phyloP scores from a whole-genome alignment of 2,113 vertebrate genomes.

The Campylomormyrus numenius region DNA sequence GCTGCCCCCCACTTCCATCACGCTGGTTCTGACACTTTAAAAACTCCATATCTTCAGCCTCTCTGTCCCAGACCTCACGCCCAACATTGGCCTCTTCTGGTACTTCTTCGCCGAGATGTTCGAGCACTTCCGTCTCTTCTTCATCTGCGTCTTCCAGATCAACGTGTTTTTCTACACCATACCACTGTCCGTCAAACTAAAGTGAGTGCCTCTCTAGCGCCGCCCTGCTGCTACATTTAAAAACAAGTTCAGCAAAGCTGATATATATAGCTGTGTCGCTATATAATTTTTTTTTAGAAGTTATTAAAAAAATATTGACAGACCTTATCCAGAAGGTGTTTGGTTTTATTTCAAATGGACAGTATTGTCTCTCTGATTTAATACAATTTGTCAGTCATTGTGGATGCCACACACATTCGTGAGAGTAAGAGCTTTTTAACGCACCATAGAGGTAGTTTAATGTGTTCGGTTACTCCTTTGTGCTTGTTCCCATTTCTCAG shows the following conservation, averaged over 20 bases:
- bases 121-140: conserved; percentile 96
- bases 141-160: conserved; percentile 97
- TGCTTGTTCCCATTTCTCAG: conserved; percentile 46
- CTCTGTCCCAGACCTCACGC: conserved; percentile 91
- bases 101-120: conserved; percentile 99
- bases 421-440: neutral
- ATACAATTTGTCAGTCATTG: neutral
- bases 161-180: conserved; percentile 96
- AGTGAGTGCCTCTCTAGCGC: conserved; percentile 62
- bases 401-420: neutral
- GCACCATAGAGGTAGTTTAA: neutral
- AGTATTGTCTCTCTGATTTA: neutral
- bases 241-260: neutral
- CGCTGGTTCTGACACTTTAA: neutral
- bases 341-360: neutral
- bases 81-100: conserved; percentile 98
- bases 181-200: conserved; percentile 89
- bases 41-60: conserved; percentile 66
- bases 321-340: neutral
- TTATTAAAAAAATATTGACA: neutral
- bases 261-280: neutral
- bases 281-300: neutral
- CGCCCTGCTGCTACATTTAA: neutral
- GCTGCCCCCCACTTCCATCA: neutral
- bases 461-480: neutral